Conservation (phyloP, 1,140 invertebrate species). For the Drosophila nigromelanica region DNA sequence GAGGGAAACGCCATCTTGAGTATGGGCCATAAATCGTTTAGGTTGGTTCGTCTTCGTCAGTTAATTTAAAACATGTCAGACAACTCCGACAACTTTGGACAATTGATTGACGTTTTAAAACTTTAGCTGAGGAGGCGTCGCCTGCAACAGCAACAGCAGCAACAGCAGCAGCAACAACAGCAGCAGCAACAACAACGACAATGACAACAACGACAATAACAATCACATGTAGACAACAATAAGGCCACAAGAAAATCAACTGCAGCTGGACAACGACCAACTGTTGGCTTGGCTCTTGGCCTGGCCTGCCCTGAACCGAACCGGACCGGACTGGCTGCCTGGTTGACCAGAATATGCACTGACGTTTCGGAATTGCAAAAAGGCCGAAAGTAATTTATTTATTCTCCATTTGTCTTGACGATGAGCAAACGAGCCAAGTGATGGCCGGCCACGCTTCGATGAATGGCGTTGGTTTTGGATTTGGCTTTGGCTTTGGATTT, state of each 20-base stretch:
- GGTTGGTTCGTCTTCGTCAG: slow-evolving; percentile 80
- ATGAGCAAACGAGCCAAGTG: slow-evolving; percentile 81
- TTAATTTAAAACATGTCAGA: slow-evolving; percentile 83
- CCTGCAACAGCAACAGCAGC: slow-evolving; percentile 51
- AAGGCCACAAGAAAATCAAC: slow-evolving; percentile 55
- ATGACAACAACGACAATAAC: slow-evolving; percentile 35
- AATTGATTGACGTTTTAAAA: slow-evolving; percentile 83
- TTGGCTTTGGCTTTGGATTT: slow-evolving; percentile 44
- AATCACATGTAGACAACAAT: slow-evolving; percentile 35
- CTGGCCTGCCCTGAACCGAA: background rate
- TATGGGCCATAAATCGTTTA: slow-evolving; percentile 74
- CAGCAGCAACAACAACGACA: slow-evolving; percentile 51
- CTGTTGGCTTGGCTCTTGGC: slow-evolving; percentile 39
- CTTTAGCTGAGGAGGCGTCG: slow-evolving; percentile 70
- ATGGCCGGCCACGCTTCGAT: slow-evolving; percentile 74
- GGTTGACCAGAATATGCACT: slow-evolving; percentile 63
- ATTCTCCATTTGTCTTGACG: slow-evolving; percentile 82
- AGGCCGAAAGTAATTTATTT: slow-evolving; percentile 81
- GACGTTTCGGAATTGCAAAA: slow-evolving; percentile 77
- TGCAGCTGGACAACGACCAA: slow-evolving; percentile 66
- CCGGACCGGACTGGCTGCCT: slow-evolving; percentile 3
- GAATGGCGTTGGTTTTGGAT: slow-evolving; percentile 48
- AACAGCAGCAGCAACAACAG: slow-evolving; percentile 39
- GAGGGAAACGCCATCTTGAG: slow-evolving; percentile 63
- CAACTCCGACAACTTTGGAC: slow-evolving; percentile 81